Percentiles rank a stretch among this genome's conserved stretches.
Conservation (phyloP, 2,797 vertebrate species). For the Podarcis lilfordi region DNA sequence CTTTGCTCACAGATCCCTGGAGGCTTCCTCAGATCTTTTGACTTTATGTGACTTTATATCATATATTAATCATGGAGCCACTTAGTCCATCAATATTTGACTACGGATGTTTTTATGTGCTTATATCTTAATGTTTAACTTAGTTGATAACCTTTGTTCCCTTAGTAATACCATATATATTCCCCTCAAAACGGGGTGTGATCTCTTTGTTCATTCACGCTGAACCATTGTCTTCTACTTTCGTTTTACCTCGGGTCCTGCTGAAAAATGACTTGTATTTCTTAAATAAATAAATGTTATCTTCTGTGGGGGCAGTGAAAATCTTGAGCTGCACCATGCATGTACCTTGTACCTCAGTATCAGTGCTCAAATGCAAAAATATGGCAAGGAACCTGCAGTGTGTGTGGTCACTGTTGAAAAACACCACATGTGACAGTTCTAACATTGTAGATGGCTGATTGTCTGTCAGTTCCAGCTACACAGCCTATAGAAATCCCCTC, state of each 20-base stretch:
- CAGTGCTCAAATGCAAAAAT: too few relatives aligned
- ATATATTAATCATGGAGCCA: background rate
- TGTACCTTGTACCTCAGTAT: too few relatives aligned
- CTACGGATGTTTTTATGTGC: background rate
- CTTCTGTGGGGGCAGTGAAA: too few relatives aligned
- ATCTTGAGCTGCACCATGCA: too few relatives aligned
- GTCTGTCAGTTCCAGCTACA: background rate
- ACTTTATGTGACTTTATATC: background rate
- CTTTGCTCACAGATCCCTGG: background rate
- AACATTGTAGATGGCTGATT: background rate
- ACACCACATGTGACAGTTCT: background rate
- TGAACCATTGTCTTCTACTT: too few relatives aligned
- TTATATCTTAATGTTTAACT: background rate
- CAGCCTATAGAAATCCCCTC: too few relatives aligned
- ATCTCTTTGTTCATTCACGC: too few relatives aligned
- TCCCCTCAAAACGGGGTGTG: background rate
- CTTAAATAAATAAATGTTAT: too few relatives aligned
- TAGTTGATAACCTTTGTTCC: background rate
- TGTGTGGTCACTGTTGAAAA: too few relatives aligned
- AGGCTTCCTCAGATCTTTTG: background rate
- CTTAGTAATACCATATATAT: background rate
- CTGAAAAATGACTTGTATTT: too few relatives aligned
- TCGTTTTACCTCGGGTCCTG: too few relatives aligned
- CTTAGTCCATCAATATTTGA: background rate
- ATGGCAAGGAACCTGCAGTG: too few relatives aligned